Conservation (phyloP, 2,113 vertebrate genomes). For the Pteronura brasiliensis region DNA sequence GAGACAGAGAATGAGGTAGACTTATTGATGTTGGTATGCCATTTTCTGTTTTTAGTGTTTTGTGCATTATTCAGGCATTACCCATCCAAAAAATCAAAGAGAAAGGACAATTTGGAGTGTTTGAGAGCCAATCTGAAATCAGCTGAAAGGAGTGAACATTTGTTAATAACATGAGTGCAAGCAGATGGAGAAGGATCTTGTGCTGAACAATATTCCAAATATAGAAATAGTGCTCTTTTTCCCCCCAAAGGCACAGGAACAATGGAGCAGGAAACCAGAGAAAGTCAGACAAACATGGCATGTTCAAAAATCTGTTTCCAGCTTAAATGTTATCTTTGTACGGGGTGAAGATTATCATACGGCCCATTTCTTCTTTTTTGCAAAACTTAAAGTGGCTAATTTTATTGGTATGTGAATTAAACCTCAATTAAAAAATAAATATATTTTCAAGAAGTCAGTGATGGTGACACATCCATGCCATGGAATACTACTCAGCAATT, state of each 20-base stretch:
- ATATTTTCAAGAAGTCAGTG: neutral
- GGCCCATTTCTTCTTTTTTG: neutral
- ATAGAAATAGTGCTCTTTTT: slow-evolving; percentile 26
- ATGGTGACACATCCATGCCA: neutral
- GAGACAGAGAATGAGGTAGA: neutral
- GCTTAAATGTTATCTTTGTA: neutral
- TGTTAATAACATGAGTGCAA: slow-evolving; percentile 27
- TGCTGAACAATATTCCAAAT: slow-evolving; percentile 62
- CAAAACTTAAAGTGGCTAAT: neutral
- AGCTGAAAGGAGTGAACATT: slow-evolving; percentile 41
- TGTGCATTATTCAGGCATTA: neutral
- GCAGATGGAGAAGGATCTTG: slow-evolving; percentile 63
- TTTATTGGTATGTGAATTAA: slow-evolving; percentile 7
- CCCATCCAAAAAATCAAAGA: neutral
- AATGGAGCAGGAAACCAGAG: neutral
- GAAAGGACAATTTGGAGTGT: neutral
- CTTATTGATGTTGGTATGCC: neutral
- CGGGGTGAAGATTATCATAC: neutral
- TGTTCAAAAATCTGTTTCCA: slow-evolving; percentile 24
- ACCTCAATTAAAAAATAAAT: neutral
- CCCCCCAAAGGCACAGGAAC: neutral
- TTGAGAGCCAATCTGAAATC: neutral
- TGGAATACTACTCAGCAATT: neutral
- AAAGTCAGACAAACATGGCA: slow-evolving; percentile 29
- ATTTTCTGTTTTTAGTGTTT: neutral